Evolutionary conservation across 30 jellyfish, hydroid and myxozoan genomes (phyloP).

Genomic region (Cassiopea andromeda): DNA sequence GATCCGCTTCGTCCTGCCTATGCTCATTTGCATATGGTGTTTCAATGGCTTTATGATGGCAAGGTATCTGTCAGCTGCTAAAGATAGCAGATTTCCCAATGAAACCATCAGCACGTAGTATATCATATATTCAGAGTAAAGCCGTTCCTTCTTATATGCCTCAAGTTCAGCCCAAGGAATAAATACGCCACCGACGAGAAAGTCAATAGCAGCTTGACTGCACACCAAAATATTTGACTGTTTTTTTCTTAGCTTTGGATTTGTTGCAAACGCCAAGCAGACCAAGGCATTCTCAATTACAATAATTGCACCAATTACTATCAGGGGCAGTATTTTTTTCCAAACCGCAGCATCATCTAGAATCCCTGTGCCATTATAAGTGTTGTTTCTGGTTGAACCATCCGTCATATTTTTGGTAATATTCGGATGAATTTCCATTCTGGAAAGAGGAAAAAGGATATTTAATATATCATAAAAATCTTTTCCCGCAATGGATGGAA

Average conservation of each 20-base stretch:
- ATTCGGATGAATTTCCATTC: too few relatives aligned
- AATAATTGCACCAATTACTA: constrained; percentile 44
- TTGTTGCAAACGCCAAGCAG: constrained; percentile 70
- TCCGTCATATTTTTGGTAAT: background rate
- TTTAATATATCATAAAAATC: too few relatives aligned
- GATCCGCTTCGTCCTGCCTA: constrained; percentile 67
- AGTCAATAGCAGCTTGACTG: constrained; percentile 89
- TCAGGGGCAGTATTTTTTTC: background rate
- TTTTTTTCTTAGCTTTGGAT: constrained; percentile 67
- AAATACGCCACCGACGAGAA: constrained; percentile 74
- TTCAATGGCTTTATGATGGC: constrained; percentile 85
- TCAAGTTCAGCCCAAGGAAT: constrained; percentile 67
- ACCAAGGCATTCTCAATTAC: constrained; percentile 67
- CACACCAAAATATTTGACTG: constrained; percentile 86
- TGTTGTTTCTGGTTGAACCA: background rate
- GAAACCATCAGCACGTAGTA: constrained; percentile 79
- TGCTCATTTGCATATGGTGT: constrained; percentile 77
- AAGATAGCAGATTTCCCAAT: constrained; percentile 70
- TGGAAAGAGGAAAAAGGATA: too few relatives aligned
- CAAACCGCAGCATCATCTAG: background rate
- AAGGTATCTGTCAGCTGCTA: constrained; percentile 86
- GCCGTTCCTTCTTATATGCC: constrained; percentile 9
- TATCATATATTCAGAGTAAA: constrained; percentile 40
- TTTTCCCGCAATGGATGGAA: too few relatives aligned
- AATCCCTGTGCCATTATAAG: background rate